Conservation (phyloP, 2,797 vertebrate species). For the Anguilla obscura region DNA sequence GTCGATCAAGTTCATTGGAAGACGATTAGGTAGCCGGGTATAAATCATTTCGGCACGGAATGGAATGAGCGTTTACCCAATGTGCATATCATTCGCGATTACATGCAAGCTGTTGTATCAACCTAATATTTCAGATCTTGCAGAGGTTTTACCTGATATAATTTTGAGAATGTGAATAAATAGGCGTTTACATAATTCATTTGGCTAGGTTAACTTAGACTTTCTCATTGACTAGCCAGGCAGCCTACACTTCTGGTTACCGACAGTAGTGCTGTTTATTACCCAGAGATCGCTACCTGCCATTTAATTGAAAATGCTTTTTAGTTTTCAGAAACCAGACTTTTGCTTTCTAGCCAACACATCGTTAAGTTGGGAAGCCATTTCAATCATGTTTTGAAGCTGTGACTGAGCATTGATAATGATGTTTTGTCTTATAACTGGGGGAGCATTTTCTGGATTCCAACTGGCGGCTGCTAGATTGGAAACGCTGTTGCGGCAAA, state of each 20-base stretch:
- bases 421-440: not conserved
- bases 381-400: too few relatives aligned
- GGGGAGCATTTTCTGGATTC: not conserved
- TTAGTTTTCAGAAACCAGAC: not conserved
- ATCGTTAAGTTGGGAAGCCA: too few relatives aligned
- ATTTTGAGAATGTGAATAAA: not conserved
- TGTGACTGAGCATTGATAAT: not conserved
- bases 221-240: not conserved
- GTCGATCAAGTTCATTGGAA: conserved; percentile 19
- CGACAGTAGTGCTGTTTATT: not conserved
- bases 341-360: not conserved
- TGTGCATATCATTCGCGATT: not conserved
- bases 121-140: not conserved
- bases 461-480: not conserved
- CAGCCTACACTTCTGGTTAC: not conserved
- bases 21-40: not conserved
- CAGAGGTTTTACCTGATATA: not conserved
- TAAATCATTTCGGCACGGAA: not conserved
- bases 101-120: not conserved
- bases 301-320: not conserved
- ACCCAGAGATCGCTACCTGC: not conserved
- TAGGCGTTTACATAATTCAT: not conserved
- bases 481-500: not conserved
- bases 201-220: not conserved
- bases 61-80: not conserved